These are phyloP conservation scores for Grapholita molesta DNA, from an alignment of 1,140 invertebrate species.

Conservation along the genomic window DNA sequence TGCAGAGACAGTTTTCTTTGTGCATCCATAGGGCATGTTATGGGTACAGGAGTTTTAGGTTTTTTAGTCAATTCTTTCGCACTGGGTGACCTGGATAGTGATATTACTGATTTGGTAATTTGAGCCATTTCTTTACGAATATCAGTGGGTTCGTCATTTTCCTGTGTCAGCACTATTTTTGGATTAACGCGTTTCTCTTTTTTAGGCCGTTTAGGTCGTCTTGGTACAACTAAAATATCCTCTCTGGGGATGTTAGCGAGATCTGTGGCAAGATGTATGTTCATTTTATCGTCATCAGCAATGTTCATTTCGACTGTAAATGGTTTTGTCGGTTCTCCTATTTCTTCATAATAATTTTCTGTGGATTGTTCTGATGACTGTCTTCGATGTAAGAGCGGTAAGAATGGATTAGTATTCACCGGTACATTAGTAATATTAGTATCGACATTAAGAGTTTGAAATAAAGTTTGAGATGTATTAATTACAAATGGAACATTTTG, in stretches of 20 bases:
- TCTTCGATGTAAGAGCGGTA: constrained; percentile 24
- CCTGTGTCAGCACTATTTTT: constrained; percentile 23
- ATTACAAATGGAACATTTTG: constrained; percentile 57
- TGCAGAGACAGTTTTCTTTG: constrained; percentile 53
- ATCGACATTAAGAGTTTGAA: constrained; percentile 26
- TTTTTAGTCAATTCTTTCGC: constrained; percentile 44
- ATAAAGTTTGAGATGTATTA: constrained; percentile 37
- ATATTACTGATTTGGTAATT: constrained; percentile 61
- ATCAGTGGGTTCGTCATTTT: constrained; percentile 15
- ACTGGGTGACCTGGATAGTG: constrained; percentile 55
- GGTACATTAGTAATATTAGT: constrained; percentile 23
- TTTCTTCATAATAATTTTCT: constrained; percentile 71
- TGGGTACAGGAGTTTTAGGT: constrained; percentile 34
- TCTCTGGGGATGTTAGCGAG: constrained; percentile 46
- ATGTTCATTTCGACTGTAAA: constrained; percentile 41
- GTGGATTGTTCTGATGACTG: constrained; percentile 34
- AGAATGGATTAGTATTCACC: constrained; percentile 35
- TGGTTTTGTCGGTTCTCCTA: constrained; percentile 46
- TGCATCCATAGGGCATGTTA: constrained; percentile 37
- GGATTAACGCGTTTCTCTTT: constrained; percentile 25
- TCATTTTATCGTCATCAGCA: constrained; percentile 65
- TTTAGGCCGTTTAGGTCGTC: constrained; percentile 55
- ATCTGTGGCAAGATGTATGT: constrained; percentile 39
- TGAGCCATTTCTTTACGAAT: constrained; percentile 40
- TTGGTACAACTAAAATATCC: constrained; percentile 59